Evolutionary conservation across 2,797 vertebrate species (phyloP).

Genomic region (Sebastes cheni): DNA sequence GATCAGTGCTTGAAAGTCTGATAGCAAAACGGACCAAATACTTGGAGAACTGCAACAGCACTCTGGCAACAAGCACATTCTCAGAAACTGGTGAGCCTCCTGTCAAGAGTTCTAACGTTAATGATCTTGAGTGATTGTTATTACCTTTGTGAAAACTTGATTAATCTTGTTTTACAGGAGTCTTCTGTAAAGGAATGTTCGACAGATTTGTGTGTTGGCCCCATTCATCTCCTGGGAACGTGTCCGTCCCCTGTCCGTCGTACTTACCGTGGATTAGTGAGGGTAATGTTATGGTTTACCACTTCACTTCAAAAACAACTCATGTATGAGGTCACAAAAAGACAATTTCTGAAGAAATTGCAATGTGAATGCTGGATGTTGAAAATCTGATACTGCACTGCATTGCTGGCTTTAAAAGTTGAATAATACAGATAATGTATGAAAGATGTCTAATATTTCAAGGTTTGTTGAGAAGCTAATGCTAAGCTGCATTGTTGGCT

Average conservation of each 20-base stretch:
- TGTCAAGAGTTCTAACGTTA: too few relatives aligned
- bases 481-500: neutral
- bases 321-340: too few relatives aligned
- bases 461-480: neutral
- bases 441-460: too few relatives aligned
- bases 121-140: neutral
- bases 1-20: slow-evolving; percentile 85
- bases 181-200: slow-evolving; percentile 90
- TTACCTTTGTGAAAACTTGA: neutral
- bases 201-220: slow-evolving; percentile 94
- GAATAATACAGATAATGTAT: too few relatives aligned
- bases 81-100: slow-evolving; percentile 82
- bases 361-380: too few relatives aligned
- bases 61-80: slow-evolving; percentile 58
- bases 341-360: neutral
- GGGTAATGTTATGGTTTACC: slow-evolving; percentile 59
- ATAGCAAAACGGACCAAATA: slow-evolving; percentile 87
- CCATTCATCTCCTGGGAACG: slow-evolving; percentile 89
- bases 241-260: slow-evolving; percentile 91
- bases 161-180: slow-evolving; percentile 74
- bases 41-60: slow-evolving; percentile 85
- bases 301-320: neutral
- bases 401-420: too few relatives aligned
- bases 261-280: slow-evolving; percentile 89
- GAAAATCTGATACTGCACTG: neutral